Conservation (phyloP, 2,888 invertebrate species). For the Euzetes globulus region DNA sequence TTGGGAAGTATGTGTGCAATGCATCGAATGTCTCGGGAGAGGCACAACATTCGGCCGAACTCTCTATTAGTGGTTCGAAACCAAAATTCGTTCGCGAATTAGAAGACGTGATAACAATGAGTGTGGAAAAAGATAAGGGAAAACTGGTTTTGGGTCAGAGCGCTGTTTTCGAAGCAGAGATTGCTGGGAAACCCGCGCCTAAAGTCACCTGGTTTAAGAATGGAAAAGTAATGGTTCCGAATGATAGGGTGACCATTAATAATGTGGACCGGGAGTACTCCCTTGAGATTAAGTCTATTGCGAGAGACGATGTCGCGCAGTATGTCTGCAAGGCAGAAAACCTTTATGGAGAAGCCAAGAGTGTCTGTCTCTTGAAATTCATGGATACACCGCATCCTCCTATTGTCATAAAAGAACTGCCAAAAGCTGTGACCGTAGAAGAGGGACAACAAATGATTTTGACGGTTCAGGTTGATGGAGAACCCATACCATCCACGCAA, state of each 20-base stretch:
- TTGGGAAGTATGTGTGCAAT: slow-evolving; percentile 64
- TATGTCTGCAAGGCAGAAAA: slow-evolving; percentile 76
- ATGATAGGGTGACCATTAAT: slow-evolving; percentile 49
- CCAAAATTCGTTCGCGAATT: slow-evolving; percentile 57
- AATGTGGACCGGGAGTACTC: slow-evolving; percentile 43
- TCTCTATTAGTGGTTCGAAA: slow-evolving; percentile 50
- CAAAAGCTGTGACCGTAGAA: slow-evolving; percentile 33
- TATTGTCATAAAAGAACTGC: slow-evolving; percentile 35
- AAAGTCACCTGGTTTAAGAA: slow-evolving; percentile 61
- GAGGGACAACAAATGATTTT: slow-evolving; percentile 31
- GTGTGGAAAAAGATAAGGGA: slow-evolving; percentile 37
- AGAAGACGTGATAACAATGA: slow-evolving; percentile 32
- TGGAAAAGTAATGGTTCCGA: slow-evolving; percentile 45
- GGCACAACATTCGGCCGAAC: slow-evolving; percentile 48
- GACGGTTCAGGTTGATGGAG: slow-evolving; percentile 68
- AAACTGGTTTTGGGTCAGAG: slow-evolving; percentile 49
- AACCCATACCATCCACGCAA: slow-evolving; percentile 75
- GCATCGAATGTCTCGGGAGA: slow-evolving; percentile 76
- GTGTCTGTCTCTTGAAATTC: slow-evolving; percentile 33
- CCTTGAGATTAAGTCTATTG: slow-evolving; percentile 15
- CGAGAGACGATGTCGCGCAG: slow-evolving; percentile 43
- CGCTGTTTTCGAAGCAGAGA: slow-evolving; percentile 67
- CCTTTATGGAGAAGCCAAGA: slow-evolving; percentile 65
- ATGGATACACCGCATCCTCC: slow-evolving; percentile 27
- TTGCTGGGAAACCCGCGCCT: slow-evolving; percentile 74